Percentiles rank a stretch among this genome's conserved stretches.
These are phyloP conservation scores for Drosophila baimaii DNA, from an alignment of 1,140 invertebrate genomes.

Conservation along the genomic window DNA sequence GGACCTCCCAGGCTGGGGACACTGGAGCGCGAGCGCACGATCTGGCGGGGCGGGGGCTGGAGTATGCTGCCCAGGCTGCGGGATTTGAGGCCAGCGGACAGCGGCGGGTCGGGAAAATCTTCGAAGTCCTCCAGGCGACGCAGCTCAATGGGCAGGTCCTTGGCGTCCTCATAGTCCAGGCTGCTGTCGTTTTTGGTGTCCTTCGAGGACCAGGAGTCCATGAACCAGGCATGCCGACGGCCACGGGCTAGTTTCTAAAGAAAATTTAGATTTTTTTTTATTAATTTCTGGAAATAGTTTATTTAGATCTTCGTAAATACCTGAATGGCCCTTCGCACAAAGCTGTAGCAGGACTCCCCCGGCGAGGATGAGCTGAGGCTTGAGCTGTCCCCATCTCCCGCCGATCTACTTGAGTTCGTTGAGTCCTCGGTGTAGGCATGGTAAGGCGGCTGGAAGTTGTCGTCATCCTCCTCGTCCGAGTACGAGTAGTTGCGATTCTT, in stretches of 20 bases:
- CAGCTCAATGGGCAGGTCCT: conserved; percentile 94
- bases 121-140: conserved; percentile 91
- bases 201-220: conserved; percentile 90
- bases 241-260: conserved; percentile 90
- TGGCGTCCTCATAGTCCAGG: conserved; percentile 87
- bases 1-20: conserved; percentile 88
- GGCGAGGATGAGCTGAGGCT: conserved; percentile 95
- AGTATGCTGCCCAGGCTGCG: conserved; percentile 91
- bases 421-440: conserved; percentile 88
- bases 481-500: conserved; percentile 85
- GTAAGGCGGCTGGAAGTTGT: conserved; percentile 86
- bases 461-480: conserved; percentile 82
- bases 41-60: conserved; percentile 88
- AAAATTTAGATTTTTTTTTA: not conserved
- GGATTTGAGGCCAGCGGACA: conserved; percentile 83
- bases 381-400: conserved; percentile 86
- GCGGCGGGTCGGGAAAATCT: conserved; percentile 85
- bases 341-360: conserved; percentile 97
- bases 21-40: conserved; percentile 90
- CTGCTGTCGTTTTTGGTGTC: conserved; percentile 86
- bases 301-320: conserved; percentile 79
- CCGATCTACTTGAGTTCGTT: conserved; percentile 84
- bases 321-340: conserved; percentile 94
- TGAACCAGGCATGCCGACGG: conserved; percentile 89
- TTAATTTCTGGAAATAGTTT: not conserved